Evolutionary conservation across 2,888 invertebrate genomes (phyloP).

Genomic region (Drosophila phalerata): DNA sequence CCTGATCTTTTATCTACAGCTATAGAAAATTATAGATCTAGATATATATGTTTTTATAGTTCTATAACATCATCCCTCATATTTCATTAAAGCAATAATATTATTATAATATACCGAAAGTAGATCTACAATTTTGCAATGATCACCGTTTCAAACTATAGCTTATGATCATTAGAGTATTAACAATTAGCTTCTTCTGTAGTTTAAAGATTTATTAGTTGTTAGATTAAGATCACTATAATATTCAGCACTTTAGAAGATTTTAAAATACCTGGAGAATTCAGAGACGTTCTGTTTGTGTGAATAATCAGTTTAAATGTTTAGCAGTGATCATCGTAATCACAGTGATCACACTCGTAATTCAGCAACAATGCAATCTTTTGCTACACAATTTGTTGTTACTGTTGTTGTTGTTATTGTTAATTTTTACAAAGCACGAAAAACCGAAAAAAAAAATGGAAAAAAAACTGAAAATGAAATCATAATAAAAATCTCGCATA

Average conservation of each 20-base stretch:
- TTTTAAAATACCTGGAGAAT: neutral
- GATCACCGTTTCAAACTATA: neutral
- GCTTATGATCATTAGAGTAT: too few relatives aligned
- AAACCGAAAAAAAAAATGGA: constrained; percentile 24
- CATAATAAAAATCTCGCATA: constrained; percentile 81
- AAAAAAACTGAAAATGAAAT: constrained; percentile 61
- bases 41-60: too few relatives aligned
- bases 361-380: constrained; percentile 51
- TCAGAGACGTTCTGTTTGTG: neutral
- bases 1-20: too few relatives aligned
- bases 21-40: too few relatives aligned
- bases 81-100: too few relatives aligned
- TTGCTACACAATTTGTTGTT: constrained; percentile 31
- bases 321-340: constrained; percentile 18
- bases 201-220: neutral
- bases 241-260: neutral
- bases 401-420: constrained; percentile 27
- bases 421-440: constrained; percentile 42
- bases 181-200: too few relatives aligned
- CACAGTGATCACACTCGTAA: constrained; percentile 26
- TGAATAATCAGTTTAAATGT: neutral
- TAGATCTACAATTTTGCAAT: neutral
- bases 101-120: too few relatives aligned
- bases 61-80: too few relatives aligned
- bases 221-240: neutral